Percentiles rank a stretch among this genome's conserved stretches.
These are phyloP conservation scores for Chironomus riparius DNA, from an alignment of 2,888 invertebrate species.

Conservation along the genomic window DNA sequence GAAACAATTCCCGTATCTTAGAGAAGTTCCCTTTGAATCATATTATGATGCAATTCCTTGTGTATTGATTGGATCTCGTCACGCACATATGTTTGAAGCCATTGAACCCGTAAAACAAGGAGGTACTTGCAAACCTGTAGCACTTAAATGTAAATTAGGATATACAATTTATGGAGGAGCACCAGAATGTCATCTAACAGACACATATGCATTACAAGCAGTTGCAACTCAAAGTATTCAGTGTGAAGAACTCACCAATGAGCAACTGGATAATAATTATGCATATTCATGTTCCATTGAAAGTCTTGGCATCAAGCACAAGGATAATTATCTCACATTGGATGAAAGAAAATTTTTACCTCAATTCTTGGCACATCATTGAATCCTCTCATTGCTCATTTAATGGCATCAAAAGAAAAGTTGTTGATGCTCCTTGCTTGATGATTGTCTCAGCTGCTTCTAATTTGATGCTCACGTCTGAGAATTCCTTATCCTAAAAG, in stretches of 20 bases:
- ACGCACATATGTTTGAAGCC: neutral
- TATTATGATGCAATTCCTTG: neutral
- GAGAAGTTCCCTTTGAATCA: neutral
- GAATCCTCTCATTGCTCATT: no score
- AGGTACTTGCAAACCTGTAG: neutral
- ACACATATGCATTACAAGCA: neutral
- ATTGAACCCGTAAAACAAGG: neutral
- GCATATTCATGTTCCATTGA: conserved; percentile 13
- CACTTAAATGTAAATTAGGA: conserved; percentile 8
- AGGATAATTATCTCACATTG: neutral
- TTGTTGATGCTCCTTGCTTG: no score
- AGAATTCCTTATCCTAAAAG: no score
- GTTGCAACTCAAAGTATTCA: neutral
- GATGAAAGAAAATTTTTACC: neutral
- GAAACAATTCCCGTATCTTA: neutral
- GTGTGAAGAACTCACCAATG: neutral
- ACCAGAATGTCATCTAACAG: neutral
- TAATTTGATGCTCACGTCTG: no score
- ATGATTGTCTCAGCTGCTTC: no score
- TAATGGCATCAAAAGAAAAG: neutral
- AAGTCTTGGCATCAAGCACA: neutral
- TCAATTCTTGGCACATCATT: no score
- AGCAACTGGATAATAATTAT: neutral
- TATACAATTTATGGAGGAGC: neutral
- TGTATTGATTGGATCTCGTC: neutral